A percentile compares a stretch with the other conserved stretches of the same genome.
Evolutionary conservation across 2,797 vertebrate species (phyloP).

Genomic region (Pithecia hirsuta): DNA sequence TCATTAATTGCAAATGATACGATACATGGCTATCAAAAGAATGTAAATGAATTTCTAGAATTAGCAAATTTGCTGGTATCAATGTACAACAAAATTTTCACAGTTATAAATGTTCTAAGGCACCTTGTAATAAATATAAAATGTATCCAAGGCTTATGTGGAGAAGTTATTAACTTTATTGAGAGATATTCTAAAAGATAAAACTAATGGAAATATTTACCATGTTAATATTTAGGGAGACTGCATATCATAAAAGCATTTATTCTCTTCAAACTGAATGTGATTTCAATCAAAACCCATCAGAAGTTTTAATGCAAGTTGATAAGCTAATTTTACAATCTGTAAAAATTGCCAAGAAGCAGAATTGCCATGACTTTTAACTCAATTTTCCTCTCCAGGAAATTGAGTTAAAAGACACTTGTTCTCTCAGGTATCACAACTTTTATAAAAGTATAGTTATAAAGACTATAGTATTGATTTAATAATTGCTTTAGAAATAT

Average conservation of each 20-base stretch:
- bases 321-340: neutral
- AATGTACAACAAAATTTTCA: neutral
- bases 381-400: neutral
- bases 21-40: neutral
- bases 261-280: neutral
- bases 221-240: neutral
- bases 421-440: neutral
- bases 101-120: neutral
- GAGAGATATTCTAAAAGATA: slow-evolving; percentile 21
- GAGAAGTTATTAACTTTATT: neutral
- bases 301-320: neutral
- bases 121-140: neutral
- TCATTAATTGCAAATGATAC: neutral
- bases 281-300: neutral
- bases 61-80: neutral
- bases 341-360: neutral
- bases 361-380: neutral
- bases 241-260: neutral
- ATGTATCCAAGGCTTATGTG: neutral
- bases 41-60: neutral
- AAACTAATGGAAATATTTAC: slow-evolving; percentile 11
- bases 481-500: neutral
- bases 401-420: neutral
- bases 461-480: neutral
- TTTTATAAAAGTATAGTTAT: neutral